phyloP scores from a whole-genome alignment of 2,888 invertebrate genomes.

The Drosophila percnosoma region DNA sequence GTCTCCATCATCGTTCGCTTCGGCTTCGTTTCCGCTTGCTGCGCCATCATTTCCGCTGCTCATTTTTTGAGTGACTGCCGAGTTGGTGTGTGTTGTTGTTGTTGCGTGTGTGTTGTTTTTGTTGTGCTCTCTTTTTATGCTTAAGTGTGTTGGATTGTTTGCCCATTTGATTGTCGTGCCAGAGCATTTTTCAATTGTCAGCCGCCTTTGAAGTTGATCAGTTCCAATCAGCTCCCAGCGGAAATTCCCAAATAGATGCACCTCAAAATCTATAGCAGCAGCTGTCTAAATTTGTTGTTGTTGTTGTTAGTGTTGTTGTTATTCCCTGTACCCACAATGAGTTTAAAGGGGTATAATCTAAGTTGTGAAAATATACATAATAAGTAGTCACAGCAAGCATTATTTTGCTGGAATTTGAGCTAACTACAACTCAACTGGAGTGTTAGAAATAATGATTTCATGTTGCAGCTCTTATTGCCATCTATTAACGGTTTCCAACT shows the following conservation, averaged over 20 bases:
- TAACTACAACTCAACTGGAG: not conserved
- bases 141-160: constrained; percentile 61
- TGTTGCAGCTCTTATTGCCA: not conserved
- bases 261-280: constrained; percentile 41
- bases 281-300: not conserved
- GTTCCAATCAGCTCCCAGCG: constrained; percentile 59
- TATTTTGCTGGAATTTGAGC: not conserved
- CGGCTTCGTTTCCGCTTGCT: constrained; percentile 72
- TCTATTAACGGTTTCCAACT: not conserved
- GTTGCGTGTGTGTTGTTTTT: constrained; percentile 21
- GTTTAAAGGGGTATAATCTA: not conserved
- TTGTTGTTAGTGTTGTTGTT: not conserved
- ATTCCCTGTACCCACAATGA: not conserved
- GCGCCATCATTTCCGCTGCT: constrained; percentile 78
- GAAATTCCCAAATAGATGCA: constrained; percentile 57
- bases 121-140: constrained; percentile 33
- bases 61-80: constrained; percentile 61
- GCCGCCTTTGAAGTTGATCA: constrained; percentile 57
- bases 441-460: not conserved
- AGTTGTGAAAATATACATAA: not conserved
- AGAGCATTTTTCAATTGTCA: constrained; percentile 66
- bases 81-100: constrained; percentile 3
- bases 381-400: not conserved
- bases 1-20: constrained; percentile 26
- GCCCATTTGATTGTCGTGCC: constrained; percentile 73